Evolutionary conservation across 2,113 vertebrate species (phyloP).

Genomic region (Tragelaphus strepsiceros): DNA sequence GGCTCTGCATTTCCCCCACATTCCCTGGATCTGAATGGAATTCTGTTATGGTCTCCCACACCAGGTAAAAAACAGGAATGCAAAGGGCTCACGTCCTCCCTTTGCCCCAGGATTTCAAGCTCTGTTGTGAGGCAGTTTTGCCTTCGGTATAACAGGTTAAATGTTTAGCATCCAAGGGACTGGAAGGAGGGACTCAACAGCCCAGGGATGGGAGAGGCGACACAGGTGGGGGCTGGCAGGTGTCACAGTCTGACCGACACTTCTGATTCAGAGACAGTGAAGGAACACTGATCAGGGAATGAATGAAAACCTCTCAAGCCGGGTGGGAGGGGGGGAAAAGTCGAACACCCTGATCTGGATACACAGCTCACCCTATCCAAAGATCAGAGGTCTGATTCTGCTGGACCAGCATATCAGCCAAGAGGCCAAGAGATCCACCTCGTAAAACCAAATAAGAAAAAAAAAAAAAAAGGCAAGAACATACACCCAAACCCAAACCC

Average conservation of each 20-base stretch:
- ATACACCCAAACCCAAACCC: neutral
- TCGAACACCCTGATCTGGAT: neutral
- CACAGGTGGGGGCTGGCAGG: neutral
- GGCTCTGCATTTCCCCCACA: slow-evolving; percentile 76
- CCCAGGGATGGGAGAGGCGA: slow-evolving; percentile 5
- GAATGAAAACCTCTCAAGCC: neutral
- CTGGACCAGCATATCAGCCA: neutral
- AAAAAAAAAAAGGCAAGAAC: slow-evolving; percentile 65
- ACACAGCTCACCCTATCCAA: neutral
- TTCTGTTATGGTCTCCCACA: slow-evolving; percentile 71
- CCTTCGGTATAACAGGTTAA: slow-evolving; percentile 66
- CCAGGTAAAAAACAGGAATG: slow-evolving; percentile 75
- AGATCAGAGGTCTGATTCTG: slow-evolving; percentile 16
- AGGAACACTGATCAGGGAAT: neutral
- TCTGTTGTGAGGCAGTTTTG: slow-evolving; percentile 47
- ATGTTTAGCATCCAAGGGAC: neutral
- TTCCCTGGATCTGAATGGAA: slow-evolving; percentile 76
- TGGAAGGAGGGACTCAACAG: neutral
- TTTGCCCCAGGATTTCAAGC: slow-evolving; percentile 68
- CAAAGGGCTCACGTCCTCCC: slow-evolving; percentile 53
- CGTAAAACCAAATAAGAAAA: slow-evolving; percentile 47
- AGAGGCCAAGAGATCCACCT: neutral
- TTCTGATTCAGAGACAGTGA: slow-evolving; percentile 52
- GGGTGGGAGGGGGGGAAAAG: slow-evolving; percentile 7
- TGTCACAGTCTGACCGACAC: slow-evolving; percentile 73